Conservation (phyloP, 2,797 vertebrate genomes). For the Sandelia bainsii region DNA sequence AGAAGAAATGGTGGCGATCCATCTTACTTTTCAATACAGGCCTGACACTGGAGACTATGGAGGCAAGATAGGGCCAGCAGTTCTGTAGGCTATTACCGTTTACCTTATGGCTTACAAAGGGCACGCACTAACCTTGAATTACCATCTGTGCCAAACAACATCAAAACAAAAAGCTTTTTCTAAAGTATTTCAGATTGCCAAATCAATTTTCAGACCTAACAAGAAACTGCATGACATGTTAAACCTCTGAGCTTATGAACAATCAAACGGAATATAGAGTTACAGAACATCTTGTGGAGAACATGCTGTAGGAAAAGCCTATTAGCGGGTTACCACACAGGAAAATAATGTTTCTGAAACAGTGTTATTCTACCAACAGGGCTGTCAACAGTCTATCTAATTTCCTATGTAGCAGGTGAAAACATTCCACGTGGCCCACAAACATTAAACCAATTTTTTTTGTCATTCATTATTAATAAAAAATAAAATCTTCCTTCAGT, state of each 20-base stretch:
- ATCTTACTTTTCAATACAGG: constrained; percentile 99
- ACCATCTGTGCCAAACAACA: constrained; percentile 76
- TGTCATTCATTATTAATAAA: constrained; percentile 17
- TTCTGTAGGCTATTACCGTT: constrained; percentile 89
- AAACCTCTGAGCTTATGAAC: constrained; percentile 34
- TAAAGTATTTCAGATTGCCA: constrained; percentile 58
- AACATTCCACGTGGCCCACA: constrained; percentile 23
- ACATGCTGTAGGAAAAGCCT: constrained; percentile 36
- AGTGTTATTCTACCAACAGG: constrained; percentile 67
- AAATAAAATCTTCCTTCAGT: constrained; percentile 10
- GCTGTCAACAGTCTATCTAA: constrained; percentile 63
- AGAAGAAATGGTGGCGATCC: constrained; percentile 97
- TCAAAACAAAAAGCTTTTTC: constrained; percentile 58
- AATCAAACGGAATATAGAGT: constrained; percentile 37
- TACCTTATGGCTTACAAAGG: constrained; percentile 85
- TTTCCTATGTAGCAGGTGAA: constrained; percentile 56
- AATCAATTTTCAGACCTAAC: constrained; percentile 56
- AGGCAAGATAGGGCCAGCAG: constrained; percentile 94
- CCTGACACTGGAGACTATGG: constrained; percentile 97
- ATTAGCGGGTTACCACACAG: constrained; percentile 65
- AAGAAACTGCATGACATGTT: constrained; percentile 49
- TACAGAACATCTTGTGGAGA: constrained; percentile 17
- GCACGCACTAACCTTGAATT: constrained; percentile 73
- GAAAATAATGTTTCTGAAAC: constrained; percentile 66
- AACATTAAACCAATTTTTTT: constrained; percentile 24